phyloP scores from a whole-genome alignment of 2,888 invertebrate genomes.

The Caenorhabditis sp. region DNA sequence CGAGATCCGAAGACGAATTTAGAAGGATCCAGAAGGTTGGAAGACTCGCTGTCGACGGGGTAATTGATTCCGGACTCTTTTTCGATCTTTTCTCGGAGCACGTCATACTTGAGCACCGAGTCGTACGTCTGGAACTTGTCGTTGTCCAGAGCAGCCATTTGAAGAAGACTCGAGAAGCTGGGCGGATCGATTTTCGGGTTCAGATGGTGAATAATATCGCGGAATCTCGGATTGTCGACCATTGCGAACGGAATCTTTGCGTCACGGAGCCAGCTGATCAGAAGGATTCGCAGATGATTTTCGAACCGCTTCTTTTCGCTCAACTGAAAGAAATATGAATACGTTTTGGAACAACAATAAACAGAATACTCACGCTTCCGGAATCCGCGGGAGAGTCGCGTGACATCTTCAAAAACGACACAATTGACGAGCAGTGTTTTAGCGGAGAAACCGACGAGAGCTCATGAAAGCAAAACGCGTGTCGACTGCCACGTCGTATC shows the following conservation, averaged over 20 bases:
- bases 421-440: too few species aligned
- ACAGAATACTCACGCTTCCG: too few species aligned
- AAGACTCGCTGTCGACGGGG: too few species aligned
- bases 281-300: background rate
- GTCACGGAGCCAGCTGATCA: conserved; percentile 4
- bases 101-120: background rate
- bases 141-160: background rate
- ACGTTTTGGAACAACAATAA: too few species aligned
- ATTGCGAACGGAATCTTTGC: background rate
- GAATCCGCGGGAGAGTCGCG: too few species aligned
- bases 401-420: too few species aligned
- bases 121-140: background rate
- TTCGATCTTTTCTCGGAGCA: background rate
- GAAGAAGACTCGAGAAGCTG: background rate
- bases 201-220: conserved; percentile 1
- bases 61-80: background rate
- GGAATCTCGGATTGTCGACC: background rate
- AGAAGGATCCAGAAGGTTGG: background rate
- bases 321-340: too few species aligned
- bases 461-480: too few species aligned
- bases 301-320: background rate
- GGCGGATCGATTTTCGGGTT: conserved; percentile 15
- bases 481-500: too few species aligned
- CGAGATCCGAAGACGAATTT: background rate
- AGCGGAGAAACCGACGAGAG: too few species aligned